These are phyloP conservation scores for Pyralis farinalis DNA, from an alignment of 2,888 invertebrate species.

Conservation along the genomic window DNA sequence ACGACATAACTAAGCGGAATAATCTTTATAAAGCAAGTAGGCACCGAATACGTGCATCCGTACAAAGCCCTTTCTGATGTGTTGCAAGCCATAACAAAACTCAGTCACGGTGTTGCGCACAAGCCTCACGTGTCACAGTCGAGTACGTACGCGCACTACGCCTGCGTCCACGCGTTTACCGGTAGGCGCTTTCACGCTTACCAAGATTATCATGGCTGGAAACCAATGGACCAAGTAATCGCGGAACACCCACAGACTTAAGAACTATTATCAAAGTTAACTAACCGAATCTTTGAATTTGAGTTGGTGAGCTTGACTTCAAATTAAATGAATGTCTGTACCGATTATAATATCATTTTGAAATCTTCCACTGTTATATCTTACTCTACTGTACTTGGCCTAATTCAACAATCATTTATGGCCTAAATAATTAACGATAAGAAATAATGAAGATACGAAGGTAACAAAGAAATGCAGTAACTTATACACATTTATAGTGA, in stretches of 20 bases:
- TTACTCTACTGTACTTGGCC: too few relatives aligned
- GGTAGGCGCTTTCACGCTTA: conserved; percentile 21
- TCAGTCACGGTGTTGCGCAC: conserved; percentile 56
- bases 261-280: conserved; percentile 21
- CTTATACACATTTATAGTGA: too few relatives aligned
- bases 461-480: too few relatives aligned
- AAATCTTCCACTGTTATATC: too few relatives aligned
- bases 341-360: too few relatives aligned
- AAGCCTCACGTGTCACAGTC: conserved; percentile 47
- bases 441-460: too few relatives aligned
- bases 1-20: too few relatives aligned
- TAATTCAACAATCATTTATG: too few relatives aligned
- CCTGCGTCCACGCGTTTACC: neutral
- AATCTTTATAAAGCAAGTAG: too few relatives aligned
- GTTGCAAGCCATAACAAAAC: conserved; percentile 47
- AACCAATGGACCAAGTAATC: conserved; percentile 28
- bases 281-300: neutral
- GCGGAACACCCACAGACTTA: conserved; percentile 17
- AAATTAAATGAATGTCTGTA: too few relatives aligned
- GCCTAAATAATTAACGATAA: too few relatives aligned
- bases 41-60: neutral
- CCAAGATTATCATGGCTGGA: conserved; percentile 21
- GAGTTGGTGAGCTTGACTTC: too few relatives aligned
- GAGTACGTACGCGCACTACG: neutral
- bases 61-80: conserved; percentile 31